Evolutionary conservation across 1,140 invertebrate genomes (phyloP), one percentile per base, ranked within the genome.

Genomic region (Tetramorium simillimum): DNA sequence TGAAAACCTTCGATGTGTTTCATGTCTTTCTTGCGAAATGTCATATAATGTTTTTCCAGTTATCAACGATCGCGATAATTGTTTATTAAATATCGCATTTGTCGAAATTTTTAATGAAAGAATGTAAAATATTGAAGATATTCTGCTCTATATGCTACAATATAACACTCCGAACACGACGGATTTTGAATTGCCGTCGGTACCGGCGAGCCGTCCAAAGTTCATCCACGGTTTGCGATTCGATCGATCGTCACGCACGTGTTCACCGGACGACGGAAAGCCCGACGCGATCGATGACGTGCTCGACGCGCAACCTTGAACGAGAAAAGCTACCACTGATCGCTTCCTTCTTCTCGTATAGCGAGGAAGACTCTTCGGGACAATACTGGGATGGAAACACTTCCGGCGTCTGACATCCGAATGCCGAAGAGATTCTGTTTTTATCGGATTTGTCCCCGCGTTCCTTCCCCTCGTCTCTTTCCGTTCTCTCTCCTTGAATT

Each of bases 231-330:
- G 1, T 77, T 78, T 21, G 37, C 51, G 51, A 40, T 58, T 80
- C 70, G 37, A 85, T 90, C 88, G 85, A 89, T 90, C 49, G 51
- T 14, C 62, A 85, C n/a, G 51, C 89, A 86, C 86, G 63, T 85
- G 80, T 49, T 88, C 67, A 56, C 43, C 33, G 40, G 46, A 70
- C 51, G 40, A 62, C 76, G 62, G 12, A n/a, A 85, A 90, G 24
- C n/a, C 37, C 62, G 58, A 9, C 56, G 21, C 75, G 65, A 88
- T 90, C 89, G 86, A 88, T 88, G 58, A 70, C 24, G 78, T 73
- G 18, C 63, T 53, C 2, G 18, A 0, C 9, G 40, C 14, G 14
- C 14, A 67, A 63, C 87, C 82, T 89, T 89, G 76, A 81, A 58
- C 60, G 82, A 77, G 82, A 77, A 78, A 85, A 53, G 37, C 18